Base-by-base conservation (phyloP, 1,140 invertebrate species). In the Carposina sasakii region DNA sequence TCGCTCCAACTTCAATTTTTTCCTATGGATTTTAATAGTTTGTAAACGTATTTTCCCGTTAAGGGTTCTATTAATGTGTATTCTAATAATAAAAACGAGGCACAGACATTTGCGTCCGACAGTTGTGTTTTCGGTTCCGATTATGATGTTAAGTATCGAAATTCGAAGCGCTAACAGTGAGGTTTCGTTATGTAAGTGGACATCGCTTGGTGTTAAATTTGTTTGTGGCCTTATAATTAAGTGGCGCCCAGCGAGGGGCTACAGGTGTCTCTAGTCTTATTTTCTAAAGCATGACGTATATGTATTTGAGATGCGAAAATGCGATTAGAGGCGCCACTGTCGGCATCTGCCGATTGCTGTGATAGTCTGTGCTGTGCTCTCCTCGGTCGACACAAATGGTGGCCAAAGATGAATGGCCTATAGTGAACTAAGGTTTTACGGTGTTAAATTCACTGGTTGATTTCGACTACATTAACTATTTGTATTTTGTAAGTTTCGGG, bases 301-400 rank as follows among this genome's bases (percentile, higher is more conserved):
- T 50, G 41, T 48, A 37, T 51, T 54, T 40, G 46, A 51, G 57
- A 51, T 48, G 40, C 42, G 41, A 46, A 54, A 59, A 51, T 48
- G 36, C 36, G 56, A 44, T 59, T 57, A 57, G 67, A 54, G 60
- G 50, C 63, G 48, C 48, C 36, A 13, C 51, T 48, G 15, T 65
- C 60, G 65, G 70, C 58, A 52, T 6, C 49, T 52, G 69, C 73
- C 72, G 67, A 67, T 52, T 67, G 70, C 76, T 83, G 79, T 83
- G 79, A 83, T 83, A 83, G 69, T 71, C 60, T 63, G 75, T 71
- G 74, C 75, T 79, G 78, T 78, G 75, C 74, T 68, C 68, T 62
- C 66, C 61, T 65, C 71, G 43, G 60, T 23, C 53, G 55, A 63
- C 57, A n/a, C n/a, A n/a, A n/a, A n/a, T n/a, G n/a, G n/a, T n/a